Evolutionary conservation across 1,140 invertebrate species (phyloP).

Genomic region (Matsumurasca onukii): DNA sequence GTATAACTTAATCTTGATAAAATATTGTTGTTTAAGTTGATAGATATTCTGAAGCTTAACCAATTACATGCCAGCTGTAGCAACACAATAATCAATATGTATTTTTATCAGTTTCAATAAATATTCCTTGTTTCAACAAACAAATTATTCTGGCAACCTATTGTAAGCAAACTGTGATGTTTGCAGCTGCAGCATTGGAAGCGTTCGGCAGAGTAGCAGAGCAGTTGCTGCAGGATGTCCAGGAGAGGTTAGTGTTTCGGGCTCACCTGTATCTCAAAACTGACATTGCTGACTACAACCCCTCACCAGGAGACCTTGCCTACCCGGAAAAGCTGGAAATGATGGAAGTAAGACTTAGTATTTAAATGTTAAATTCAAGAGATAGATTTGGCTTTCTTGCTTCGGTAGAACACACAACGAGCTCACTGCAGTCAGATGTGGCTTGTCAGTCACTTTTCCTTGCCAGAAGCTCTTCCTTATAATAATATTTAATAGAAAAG

Average conservation of each 20-base stretch:
- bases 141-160: too few species aligned
- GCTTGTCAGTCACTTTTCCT: too few species aligned
- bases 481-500: not conserved
- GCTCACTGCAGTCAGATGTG: too few species aligned
- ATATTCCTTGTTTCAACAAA: conserved; percentile 28
- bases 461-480: too few species aligned
- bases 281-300: conserved; percentile 87
- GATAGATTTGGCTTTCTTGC: too few species aligned
- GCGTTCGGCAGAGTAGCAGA: conserved; percentile 83
- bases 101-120: not conserved
- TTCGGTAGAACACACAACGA: too few species aligned
- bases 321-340: conserved; percentile 97
- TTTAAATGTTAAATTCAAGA: too few species aligned
- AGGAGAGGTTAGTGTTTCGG: conserved; percentile 94
- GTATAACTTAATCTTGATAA: conserved; percentile 37
- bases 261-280: conserved; percentile 92
- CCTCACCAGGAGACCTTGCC: conserved; percentile 92
- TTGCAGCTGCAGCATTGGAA: conserved; percentile 60
- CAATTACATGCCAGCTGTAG: not conserved
- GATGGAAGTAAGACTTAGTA: conserved; percentile 70
- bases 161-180: too few species aligned
- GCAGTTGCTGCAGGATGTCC: conserved; percentile 93
- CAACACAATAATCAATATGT: not conserved
- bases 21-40: not conserved
- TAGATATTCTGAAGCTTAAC: not conserved